Evolutionary conservation across 2,113 vertebrate species (phyloP).

Genomic region (Madoqua kirkii): DNA sequence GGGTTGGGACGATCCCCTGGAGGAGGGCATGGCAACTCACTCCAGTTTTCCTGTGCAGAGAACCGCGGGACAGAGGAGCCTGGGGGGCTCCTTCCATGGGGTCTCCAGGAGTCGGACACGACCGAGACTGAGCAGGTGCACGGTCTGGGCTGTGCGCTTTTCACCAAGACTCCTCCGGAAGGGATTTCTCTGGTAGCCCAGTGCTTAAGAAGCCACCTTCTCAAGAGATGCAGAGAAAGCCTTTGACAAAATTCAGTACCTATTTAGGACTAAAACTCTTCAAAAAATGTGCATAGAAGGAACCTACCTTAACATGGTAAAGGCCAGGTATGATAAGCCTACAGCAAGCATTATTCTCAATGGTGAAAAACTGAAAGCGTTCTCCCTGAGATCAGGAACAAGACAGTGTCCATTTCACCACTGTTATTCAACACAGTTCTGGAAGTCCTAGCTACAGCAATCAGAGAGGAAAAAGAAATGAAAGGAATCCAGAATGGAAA

Average conservation of each 20-base stretch:
- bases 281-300: background rate
- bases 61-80: background rate
- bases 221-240: background rate
- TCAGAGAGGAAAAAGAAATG: background rate
- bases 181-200: background rate
- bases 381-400: background rate
- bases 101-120: fast-evolving
- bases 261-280: background rate
- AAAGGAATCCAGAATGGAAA: background rate
- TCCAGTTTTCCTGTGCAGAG: background rate
- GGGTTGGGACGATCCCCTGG: background rate
- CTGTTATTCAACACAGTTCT: background rate
- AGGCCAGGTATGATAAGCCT: background rate
- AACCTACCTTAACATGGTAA: background rate
- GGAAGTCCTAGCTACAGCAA: background rate
- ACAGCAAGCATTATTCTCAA: background rate
- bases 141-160: background rate
- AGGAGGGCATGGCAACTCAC: background rate
- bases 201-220: background rate
- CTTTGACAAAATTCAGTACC: background rate
- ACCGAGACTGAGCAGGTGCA: background rate
- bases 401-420: background rate
- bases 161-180: background rate
- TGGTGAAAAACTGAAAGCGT: background rate
- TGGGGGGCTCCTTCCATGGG: background rate